phyloP scores from a whole-genome alignment of 2,113 vertebrate species.

The Lycaon pictus region DNA sequence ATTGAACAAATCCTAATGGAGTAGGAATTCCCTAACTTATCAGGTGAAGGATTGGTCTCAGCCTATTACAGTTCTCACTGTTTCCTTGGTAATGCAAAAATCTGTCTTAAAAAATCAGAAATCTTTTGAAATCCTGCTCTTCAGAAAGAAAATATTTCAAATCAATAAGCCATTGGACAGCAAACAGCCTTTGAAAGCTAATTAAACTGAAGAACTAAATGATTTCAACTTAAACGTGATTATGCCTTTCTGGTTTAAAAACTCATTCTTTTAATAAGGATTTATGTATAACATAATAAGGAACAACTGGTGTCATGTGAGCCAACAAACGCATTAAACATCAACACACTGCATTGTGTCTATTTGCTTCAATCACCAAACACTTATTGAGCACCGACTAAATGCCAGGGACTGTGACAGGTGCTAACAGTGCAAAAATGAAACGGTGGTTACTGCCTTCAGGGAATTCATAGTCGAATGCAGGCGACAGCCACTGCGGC shows the following conservation, averaged over 20 bases:
- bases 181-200: slow-evolving; percentile 14
- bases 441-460: slow-evolving; percentile 32
- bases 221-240: slow-evolving; percentile 36
- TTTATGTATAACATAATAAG: not conserved
- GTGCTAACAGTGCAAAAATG: slow-evolving; percentile 54
- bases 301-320: not conserved
- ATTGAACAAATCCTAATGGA: slow-evolving; percentile 32
- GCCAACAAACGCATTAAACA: slow-evolving; percentile 18
- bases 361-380: slow-evolving; percentile 55
- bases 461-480: slow-evolving; percentile 45
- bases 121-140: not conserved
- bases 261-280: slow-evolving; percentile 3
- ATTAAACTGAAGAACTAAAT: slow-evolving; percentile 32
- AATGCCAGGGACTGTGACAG: slow-evolving; percentile 25
- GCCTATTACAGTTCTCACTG: not conserved
- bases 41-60: not conserved
- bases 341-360: slow-evolving; percentile 4
- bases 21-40: slow-evolving; percentile 20
- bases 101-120: slow-evolving; percentile 9
- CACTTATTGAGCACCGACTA: not conserved
- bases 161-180: not conserved
- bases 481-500: not conserved
- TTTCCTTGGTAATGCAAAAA: slow-evolving; percentile 26
- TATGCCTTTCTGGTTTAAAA: slow-evolving; percentile 31
- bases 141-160: slow-evolving; percentile 46